Percentiles rank a stretch among this genome's conserved stretches.
These are phyloP conservation scores for Orthosia gracilis DNA, from an alignment of 2,888 invertebrate genomes.

Conservation along the genomic window DNA sequence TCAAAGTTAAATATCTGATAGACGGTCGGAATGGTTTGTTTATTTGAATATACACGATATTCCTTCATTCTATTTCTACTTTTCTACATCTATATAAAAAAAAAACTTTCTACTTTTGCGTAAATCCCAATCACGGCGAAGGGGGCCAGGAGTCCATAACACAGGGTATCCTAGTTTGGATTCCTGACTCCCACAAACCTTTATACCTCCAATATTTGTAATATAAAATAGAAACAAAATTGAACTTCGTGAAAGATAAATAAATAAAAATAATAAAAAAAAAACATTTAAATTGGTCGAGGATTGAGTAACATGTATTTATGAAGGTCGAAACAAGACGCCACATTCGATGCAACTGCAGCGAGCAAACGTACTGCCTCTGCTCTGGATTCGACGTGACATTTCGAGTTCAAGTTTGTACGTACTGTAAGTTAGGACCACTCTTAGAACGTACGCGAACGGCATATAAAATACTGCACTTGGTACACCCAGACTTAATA, in stretches of 20 bases:
- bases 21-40: neutral
- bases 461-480: neutral
- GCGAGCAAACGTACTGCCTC: neutral
- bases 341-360: neutral
- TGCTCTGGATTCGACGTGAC: slow-evolving; percentile 27
- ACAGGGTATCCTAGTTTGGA: no score
- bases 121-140: no score
- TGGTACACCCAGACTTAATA: neutral
- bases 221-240: no score
- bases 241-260: no score
- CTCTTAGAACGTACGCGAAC: neutral
- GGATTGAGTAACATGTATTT: slow-evolving; percentile 11
- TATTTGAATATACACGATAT: neutral
- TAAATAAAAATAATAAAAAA: no score
- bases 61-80: neutral
- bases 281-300: neutral
- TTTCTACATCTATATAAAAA: no score
- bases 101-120: no score
- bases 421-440: neutral
- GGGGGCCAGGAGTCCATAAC: no score
- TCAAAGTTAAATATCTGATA: neutral
- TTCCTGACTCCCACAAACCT: no score
- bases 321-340: slow-evolving; percentile 5
- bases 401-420: slow-evolving; percentile 23
- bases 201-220: no score